Percentiles rank a stretch among this genome's conserved stretches.
Evolutionary conservation across 2,797 vertebrate species (phyloP).

Genomic region (Carcharodon carcharias): DNA sequence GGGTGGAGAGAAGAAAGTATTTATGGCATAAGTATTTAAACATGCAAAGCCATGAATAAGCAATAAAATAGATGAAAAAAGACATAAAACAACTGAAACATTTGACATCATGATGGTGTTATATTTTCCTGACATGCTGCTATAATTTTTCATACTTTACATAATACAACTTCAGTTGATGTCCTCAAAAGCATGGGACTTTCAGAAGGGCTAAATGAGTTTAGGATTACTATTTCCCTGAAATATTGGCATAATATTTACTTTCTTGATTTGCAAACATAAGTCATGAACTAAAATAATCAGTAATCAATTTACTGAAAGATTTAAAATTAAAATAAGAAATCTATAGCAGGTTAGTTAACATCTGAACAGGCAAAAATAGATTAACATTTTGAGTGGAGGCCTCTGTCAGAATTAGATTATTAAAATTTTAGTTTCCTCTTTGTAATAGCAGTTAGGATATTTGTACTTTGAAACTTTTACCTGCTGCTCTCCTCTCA

Average conservation of each 20-base stretch:
- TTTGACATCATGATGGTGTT: neutral
- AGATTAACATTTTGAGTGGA: neutral
- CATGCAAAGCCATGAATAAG: neutral
- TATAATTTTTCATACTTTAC: neutral
- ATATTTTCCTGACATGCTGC: neutral
- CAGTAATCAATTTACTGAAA: neutral
- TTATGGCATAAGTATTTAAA: neutral
- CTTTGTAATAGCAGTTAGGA: neutral
- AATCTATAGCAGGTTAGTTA: neutral
- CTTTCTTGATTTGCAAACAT: neutral
- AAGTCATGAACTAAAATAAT: neutral
- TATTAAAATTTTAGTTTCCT: neutral
- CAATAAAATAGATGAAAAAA: neutral
- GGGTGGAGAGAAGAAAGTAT: neutral
- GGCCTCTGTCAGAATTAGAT: neutral
- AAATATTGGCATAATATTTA: neutral
- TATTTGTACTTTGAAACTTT: neutral
- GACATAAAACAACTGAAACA: neutral
- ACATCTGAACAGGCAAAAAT: neutral
- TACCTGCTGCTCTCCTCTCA: neutral
- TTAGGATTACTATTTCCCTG: neutral
- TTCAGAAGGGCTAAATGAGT: neutral
- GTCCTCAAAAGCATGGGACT: neutral
- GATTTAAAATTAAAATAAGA: neutral
- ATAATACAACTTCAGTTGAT: neutral